These are phyloP conservation scores for Sebastes kiyomatsui DNA, from an alignment of 2,797 vertebrate species.

Conservation along the genomic window DNA sequence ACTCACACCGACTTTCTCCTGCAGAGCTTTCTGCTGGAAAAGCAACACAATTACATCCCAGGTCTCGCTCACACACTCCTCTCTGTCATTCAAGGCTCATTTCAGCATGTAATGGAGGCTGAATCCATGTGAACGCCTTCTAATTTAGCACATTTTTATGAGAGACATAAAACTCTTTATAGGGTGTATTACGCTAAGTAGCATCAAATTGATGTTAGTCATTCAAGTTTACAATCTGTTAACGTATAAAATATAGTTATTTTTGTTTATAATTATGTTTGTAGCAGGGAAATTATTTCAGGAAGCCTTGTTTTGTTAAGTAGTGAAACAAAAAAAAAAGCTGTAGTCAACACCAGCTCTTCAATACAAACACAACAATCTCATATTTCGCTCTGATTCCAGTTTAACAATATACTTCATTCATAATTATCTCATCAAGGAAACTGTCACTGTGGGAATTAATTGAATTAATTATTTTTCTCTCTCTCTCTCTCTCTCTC, in stretches of 20 bases:
- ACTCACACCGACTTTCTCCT: slow-evolving; percentile 20
- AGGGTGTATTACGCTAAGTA: slow-evolving; percentile 10
- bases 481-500: background rate
- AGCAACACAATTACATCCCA: slow-evolving; percentile 12
- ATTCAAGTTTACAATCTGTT: background rate
- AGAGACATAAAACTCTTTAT: slow-evolving; percentile 37
- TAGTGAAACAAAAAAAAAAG: background rate
- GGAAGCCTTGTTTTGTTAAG: background rate
- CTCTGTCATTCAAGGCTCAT: background rate
- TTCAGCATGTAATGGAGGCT: slow-evolving; percentile 32
- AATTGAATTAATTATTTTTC: slow-evolving; percentile 51
- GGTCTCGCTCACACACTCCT: background rate
- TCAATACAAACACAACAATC: background rate
- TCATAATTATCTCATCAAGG: slow-evolving; percentile 24
- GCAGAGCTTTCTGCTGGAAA: background rate
- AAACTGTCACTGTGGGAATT: slow-evolving; percentile 63
- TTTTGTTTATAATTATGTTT: background rate
- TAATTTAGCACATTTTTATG: slow-evolving; percentile 55
- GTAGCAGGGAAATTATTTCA: background rate
- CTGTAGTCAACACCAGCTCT: background rate
- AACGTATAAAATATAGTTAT: background rate
- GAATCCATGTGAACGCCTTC: slow-evolving; percentile 30
- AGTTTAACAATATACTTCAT: background rate
- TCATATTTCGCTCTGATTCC: background rate
- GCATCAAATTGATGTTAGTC: background rate